These are phyloP conservation scores for Stomorhina lunata DNA, from an alignment of 2,888 invertebrate genomes.

Conservation along the genomic window DNA sequence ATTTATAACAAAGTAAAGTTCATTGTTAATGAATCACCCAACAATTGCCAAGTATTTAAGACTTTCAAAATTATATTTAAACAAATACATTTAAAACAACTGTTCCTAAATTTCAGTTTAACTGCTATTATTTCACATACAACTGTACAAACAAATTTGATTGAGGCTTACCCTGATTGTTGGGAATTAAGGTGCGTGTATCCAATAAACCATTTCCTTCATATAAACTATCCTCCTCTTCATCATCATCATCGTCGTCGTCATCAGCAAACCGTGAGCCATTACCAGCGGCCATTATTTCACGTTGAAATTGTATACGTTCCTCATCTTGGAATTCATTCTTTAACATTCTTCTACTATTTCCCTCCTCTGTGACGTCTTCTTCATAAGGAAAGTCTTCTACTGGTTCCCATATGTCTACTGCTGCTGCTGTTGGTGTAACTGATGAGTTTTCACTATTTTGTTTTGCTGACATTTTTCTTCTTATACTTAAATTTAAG, in stretches of 20 bases:
- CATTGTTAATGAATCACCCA: slow-evolving; percentile 22
- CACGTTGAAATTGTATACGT: slow-evolving; percentile 48
- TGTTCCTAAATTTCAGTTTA: neutral
- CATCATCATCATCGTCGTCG: slow-evolving; percentile 23
- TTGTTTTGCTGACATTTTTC: slow-evolving; percentile 49
- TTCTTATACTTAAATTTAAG: neutral
- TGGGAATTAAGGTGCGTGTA: slow-evolving; percentile 25
- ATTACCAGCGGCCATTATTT: slow-evolving; percentile 41
- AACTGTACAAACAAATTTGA: slow-evolving; percentile 25
- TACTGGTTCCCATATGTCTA: slow-evolving; percentile 54
- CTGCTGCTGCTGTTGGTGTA: neutral
- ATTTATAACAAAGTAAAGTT: neutral
- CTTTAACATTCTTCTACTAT: slow-evolving; percentile 25
- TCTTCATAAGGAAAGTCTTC: slow-evolving; percentile 27
- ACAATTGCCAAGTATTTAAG: neutral
- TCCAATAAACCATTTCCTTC: slow-evolving; percentile 43
- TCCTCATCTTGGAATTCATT: slow-evolving; percentile 54
- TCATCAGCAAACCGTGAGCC: neutral
- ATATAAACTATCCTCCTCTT: slow-evolving; percentile 22
- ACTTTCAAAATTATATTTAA: neutral
- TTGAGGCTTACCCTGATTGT: slow-evolving; percentile 30
- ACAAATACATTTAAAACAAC: neutral
- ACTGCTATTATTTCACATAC: slow-evolving; percentile 26
- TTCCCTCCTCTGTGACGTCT: slow-evolving; percentile 5
- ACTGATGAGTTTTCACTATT: slow-evolving; percentile 14